Conservation (phyloP, 2,797 vertebrate species). For the Tadarida brasiliensis region DNA sequence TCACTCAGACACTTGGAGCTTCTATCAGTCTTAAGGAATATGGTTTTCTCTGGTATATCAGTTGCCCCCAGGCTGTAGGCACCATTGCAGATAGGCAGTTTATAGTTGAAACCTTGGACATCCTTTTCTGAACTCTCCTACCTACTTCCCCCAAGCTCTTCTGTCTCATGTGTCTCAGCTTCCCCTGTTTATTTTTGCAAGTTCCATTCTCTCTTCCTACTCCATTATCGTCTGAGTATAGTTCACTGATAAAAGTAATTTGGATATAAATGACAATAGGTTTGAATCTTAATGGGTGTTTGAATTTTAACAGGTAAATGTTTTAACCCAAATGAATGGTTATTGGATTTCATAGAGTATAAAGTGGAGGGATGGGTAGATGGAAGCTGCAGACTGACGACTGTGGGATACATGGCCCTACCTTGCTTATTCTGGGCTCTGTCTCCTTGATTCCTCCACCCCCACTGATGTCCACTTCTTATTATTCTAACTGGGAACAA, state of each 20-base stretch:
- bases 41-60: background rate
- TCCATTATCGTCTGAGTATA: background rate
- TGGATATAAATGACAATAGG: conserved; percentile 36
- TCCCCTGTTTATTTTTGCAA: background rate
- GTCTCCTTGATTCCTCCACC: conserved; percentile 26
- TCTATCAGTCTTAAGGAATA: background rate
- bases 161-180: background rate
- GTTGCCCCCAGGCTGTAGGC: background rate
- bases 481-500: conserved; percentile 81
- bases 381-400: background rate
- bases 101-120: background rate
- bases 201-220: background rate
- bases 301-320: conserved; percentile 58
- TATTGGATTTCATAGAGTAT: background rate
- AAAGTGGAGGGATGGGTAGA: background rate
- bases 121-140: conserved; percentile 34
- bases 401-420: conserved; percentile 24
- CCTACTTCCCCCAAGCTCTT: background rate
- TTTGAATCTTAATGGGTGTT: conserved; percentile 59
- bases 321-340: conserved; percentile 42
- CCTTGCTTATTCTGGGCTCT: conserved; percentile 55
- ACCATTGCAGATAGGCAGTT: background rate
- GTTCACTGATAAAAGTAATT: conserved; percentile 55
- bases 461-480: conserved; percentile 27
- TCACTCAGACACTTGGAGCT: background rate